Evolutionary conservation across 2,797 vertebrate genomes (phyloP).

Genomic region (Danio albolineatus): DNA sequence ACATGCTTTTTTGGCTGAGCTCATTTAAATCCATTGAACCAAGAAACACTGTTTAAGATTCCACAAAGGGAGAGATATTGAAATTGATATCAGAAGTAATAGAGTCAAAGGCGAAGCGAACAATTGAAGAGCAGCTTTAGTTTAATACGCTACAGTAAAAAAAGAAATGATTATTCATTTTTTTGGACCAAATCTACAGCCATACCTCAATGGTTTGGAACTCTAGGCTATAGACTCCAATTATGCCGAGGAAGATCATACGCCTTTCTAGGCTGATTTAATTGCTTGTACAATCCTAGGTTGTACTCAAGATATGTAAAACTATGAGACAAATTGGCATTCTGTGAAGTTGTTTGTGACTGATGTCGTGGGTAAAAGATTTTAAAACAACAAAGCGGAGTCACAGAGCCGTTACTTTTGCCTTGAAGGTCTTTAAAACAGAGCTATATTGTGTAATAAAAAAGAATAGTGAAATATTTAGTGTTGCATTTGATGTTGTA

Average conservation of each 20-base stretch:
- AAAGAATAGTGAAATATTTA: constrained; percentile 10
- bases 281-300: not conserved
- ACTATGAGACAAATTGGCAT: constrained; percentile 8
- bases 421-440: constrained; percentile 19
- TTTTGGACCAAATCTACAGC: constrained; percentile 59
- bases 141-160: constrained; percentile 3
- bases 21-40: constrained; percentile 51
- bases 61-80: constrained; percentile 44
- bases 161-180: constrained; percentile 22
- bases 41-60: constrained; percentile 45
- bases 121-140: constrained; percentile 29
- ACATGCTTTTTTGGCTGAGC: constrained; percentile 5
- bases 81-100: constrained; percentile 38
- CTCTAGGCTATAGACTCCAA: constrained; percentile 38
- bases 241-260: not conserved
- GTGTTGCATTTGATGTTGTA: constrained; percentile 24
- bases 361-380: constrained; percentile 8
- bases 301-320: not conserved
- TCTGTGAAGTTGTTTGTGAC: constrained; percentile 6
- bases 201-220: constrained; percentile 53
- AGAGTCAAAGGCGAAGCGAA: constrained; percentile 30
- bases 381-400: not conserved
- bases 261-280: not conserved
- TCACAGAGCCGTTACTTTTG: not conserved
- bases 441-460: constrained; percentile 11